Base-by-base conservation (phyloP, 2,797 vertebrate genomes). In the Sebastolobus altivelis region DNA sequence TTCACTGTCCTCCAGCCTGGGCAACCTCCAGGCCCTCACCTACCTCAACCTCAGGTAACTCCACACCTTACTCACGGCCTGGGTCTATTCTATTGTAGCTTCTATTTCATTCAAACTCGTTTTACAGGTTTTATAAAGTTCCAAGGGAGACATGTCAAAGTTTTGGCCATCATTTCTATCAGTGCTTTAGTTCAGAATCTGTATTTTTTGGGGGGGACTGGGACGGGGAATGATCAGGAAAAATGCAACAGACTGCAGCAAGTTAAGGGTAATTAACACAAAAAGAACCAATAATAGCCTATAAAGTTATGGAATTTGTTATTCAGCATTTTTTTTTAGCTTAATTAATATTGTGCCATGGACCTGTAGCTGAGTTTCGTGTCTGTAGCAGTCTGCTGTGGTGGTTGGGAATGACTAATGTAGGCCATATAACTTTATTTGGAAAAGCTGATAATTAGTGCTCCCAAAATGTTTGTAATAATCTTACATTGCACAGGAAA, bases 41-140 rank as follows among this genome's bases (percentile, higher is more conserved):
- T 97, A 98, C 97, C 97, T 99, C 96, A 98, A 98, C 91, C 94
- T 98, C 93, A 98, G 97, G 98, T 98, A 94, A 81, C 31, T 8
- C 70, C 52, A 4, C 40, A 25, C 8, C 22, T 20, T 1, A 31
- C 35, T 38, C 63, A 33, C 18, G 3, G 4, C 59, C 25, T 25
- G 25, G 25, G 25, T 6, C 33, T n/a, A 8, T 25, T 31, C 18
- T 56, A 2, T 33, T 16, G 25, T n/a, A 20, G 16, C 29, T 29
- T 55, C 2, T 16, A 13, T n/a, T 46, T 46, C 12, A 7, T 33
- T 60, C 38, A 4, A 29, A 43, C 37, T n/a, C 14, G 20, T 33
- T 11, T 33, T 22, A 56, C 18, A 56, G 60, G 11, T 40, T 25
- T 40, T 38, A n/a, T 14, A 27, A 63, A 5, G 68, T 29, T 40